phyloP scores from a whole-genome alignment of 2,113 vertebrate genomes.

The Abramis brama region DNA sequence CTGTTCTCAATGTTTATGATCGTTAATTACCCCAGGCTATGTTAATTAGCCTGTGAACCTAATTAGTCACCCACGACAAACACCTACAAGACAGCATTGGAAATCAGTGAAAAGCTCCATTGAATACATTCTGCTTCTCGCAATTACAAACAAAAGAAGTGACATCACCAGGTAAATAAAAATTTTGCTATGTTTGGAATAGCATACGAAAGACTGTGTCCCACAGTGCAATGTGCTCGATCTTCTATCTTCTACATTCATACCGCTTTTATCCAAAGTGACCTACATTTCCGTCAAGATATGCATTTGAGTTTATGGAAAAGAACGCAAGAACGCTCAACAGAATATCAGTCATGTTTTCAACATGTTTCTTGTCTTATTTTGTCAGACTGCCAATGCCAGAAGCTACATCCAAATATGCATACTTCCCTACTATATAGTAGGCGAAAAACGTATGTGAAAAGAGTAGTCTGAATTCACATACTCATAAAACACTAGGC shows the following conservation, averaged over 20 bases:
- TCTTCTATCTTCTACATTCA: neutral
- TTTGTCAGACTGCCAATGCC: neutral
- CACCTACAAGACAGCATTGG: neutral
- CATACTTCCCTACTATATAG: too few species aligned
- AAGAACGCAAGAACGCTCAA: neutral
- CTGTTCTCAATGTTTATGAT: constrained; percentile 7
- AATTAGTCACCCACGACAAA: neutral
- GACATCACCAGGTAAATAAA: constrained; percentile 12
- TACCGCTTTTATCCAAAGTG: too few species aligned
- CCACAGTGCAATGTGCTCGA: neutral
- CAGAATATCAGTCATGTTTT: neutral
- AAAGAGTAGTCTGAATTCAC: too few species aligned
- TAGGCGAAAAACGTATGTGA: too few species aligned
- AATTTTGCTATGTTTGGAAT: neutral
- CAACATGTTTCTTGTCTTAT: neutral
- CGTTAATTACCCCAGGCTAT: constrained; percentile 4
- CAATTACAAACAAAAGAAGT: constrained; percentile 1
- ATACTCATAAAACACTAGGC: too few species aligned
- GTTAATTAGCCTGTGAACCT: constrained; percentile 6
- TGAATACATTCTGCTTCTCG: constrained; percentile 4
- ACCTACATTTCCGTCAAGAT: too few species aligned
- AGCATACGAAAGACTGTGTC: neutral
- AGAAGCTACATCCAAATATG: too few species aligned
- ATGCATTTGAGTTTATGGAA: neutral
- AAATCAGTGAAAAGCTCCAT: constrained; percentile 16